Evolutionary conservation across 2,797 vertebrate species (phyloP), one percentile per base, ranked within the genome.

Genomic region (Hozukius guyotensis): DNA sequence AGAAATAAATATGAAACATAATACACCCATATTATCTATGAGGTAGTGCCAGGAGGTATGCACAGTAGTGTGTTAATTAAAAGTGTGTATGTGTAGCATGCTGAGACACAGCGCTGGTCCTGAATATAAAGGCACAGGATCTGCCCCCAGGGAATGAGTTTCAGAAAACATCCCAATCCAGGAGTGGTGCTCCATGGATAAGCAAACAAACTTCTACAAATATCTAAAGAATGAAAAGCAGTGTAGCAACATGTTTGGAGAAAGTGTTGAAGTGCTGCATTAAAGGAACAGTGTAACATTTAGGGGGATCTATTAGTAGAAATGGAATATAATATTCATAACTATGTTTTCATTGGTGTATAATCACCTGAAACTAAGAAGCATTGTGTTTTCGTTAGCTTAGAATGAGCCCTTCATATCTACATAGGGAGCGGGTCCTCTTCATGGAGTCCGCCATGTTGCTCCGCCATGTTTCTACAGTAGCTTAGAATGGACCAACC

Each of bases 101-200:
- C 75, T 68, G 69, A 85, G 83, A 78, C 87, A 86, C 57, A 42
- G 53, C 6, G 46, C 60, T 78, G 52, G 68, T 34, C 2, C 64
- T 66, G 52, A 77, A 60, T 59, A 72, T 66, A 68, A n/a, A 88
- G 20, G 52, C 29, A 16, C 10, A 55, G 61, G 34, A 76, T 72
- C 18, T 2, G 34, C 69, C 83, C 82, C 34, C 18, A 78, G 90
- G 82, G 73, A 76, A 77, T n/a, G 8, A 72, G 18, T 78, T 65
- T 84, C 8, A 83, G 75, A 72, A 61, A 55, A 11, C 53, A 29
- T 75, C 67, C 31, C 63, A 64, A 31, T 69, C 56, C 61, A 56
- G 5, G 14, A 64, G 65, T 70, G 77, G 4, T 87, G 32, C 78
- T 83, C 59, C 24, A 78, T 3, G 24, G 34, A 22, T 24, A 57